Base-by-base conservation (phyloP, 2,797 vertebrate species). In the Gephyroberyx darwinii region DNA sequence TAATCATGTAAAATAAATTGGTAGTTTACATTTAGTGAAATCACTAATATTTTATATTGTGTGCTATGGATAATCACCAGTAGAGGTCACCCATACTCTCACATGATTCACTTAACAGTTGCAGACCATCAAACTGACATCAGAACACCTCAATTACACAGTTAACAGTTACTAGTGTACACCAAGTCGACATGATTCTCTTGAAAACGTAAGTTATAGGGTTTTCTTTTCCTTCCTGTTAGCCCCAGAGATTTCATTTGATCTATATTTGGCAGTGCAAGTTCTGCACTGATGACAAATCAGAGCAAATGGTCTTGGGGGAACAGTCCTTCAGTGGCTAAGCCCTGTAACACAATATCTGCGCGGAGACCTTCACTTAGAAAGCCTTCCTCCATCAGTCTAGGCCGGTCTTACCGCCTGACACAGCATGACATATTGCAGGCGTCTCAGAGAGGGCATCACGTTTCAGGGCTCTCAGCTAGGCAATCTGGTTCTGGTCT, bases 401-500 rank as follows among this genome's bases (percentile, higher is more conserved):
- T 33, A 0, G 57, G 78, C 62, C 64, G 26, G 51, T 45, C 59
- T 73, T 10, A 31, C 53, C 3, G 77, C 39, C 81, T 85, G 81
- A 87, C 85, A 77, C 86, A 80, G 77, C 81, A 74, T 85, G 81
- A 86, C 78, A 84, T 77, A 85, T 58, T 75, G 72, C 85, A 84
- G 82, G 66, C 76, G 60, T 72, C 63, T 77, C 59, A 47, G 54
- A 58, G 77, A 69, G 37, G 75, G 87, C 71, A 8, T 91, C 86
- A 75, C 66, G 22, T 92, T 88, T 87, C 89, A 77, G 74, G 53
- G 68, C 83, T 71, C 61, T 48, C 30, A 71, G 73, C 7, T 8
- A 56, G 73, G 61, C 59, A 30, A 75, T 81, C 80, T 83, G 84
- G 59, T 67, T 83, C 70, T 58, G 37, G 59, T 86, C 83, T 64